Evolutionary conservation across 2,113 vertebrate genomes (phyloP).

Genomic region (Ptyas mucosa): DNA sequence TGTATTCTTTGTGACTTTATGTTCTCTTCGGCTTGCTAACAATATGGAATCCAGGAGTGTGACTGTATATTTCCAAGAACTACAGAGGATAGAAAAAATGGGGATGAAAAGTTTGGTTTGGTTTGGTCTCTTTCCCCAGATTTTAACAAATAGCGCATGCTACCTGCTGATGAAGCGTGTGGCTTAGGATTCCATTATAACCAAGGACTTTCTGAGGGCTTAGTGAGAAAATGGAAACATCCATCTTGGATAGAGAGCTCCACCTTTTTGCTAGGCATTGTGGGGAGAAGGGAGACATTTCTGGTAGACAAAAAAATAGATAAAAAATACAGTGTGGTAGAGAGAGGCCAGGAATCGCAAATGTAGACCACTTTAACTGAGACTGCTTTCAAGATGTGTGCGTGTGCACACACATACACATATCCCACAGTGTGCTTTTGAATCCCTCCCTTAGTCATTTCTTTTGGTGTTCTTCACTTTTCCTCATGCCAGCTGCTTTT

Average conservation of each 20-base stretch:
- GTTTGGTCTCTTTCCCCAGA: not conserved
- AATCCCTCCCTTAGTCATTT: not conserved
- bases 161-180: not conserved
- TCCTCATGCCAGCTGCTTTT: constrained; percentile 24
- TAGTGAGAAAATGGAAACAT: not conserved
- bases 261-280: not conserved
- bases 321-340: not conserved
- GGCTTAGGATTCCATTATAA: not conserved
- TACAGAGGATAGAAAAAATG: not conserved
- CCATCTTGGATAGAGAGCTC: not conserved
- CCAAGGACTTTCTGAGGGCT: not conserved
- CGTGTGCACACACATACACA: not conserved
- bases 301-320: not conserved
- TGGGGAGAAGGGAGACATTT: not conserved
- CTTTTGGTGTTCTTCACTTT: not conserved
- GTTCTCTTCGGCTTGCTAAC: not conserved
- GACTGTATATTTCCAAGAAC: not conserved
- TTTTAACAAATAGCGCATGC: not conserved
- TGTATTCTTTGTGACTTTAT: not conserved
- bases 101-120: not conserved
- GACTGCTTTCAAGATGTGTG: not conserved
- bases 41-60: not conserved
- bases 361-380: not conserved
- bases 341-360: not conserved
- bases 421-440: not conserved